A percentile compares a stretch with the other conserved stretches of the same genome.
These are phyloP conservation scores for Ceyx erithaca DNA, from an alignment of 2,797 vertebrate species.

Conservation along the genomic window DNA sequence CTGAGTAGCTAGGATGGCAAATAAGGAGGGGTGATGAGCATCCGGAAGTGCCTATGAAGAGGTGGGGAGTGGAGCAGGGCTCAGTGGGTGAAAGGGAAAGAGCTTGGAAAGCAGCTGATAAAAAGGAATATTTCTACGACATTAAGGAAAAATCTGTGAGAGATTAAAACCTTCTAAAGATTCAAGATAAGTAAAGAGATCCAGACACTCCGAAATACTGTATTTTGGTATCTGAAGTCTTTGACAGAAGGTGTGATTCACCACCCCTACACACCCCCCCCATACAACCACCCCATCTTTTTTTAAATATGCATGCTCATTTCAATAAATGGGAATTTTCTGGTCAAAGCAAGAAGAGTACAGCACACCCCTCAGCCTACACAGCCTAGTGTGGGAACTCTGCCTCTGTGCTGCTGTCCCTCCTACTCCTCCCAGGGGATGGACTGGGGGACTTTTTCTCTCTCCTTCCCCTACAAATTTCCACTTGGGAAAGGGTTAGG, in stretches of 20 bases:
- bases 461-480: not conserved
- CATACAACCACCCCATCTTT: not conserved
- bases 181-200: not conserved
- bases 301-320: conserved; percentile 8
- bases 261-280: not conserved
- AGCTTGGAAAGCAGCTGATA: not conserved
- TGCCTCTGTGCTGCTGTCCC: fast-evolving
- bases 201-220: not conserved
- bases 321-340: conserved; percentile 29
- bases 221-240: not conserved
- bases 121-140: not conserved
- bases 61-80: not conserved
- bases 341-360: not conserved
- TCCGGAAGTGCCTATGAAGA: not conserved
- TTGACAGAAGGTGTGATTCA: conserved; percentile 45
- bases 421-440: not conserved
- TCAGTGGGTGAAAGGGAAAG: not conserved
- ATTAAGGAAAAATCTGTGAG: not conserved
- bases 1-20: not conserved
- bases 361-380: not conserved
- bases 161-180: not conserved
- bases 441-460: not conserved
- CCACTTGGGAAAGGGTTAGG: not conserved
- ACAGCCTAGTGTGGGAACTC: not conserved
- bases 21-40: not conserved